phyloP scores from a whole-genome alignment of 2,113 vertebrate species.

The human region DNA sequence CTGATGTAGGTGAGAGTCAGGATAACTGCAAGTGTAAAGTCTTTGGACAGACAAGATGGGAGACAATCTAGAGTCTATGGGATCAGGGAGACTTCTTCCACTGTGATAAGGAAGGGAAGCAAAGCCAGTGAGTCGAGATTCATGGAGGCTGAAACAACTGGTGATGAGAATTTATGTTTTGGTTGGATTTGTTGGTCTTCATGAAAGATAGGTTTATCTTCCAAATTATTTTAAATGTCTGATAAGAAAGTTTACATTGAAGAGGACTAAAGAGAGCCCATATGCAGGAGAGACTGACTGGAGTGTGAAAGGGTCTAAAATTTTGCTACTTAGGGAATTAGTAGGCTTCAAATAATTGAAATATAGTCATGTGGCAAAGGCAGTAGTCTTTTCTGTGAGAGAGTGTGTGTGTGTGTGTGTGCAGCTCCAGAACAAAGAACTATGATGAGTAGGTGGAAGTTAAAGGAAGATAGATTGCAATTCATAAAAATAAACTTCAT shows the following conservation, averaged over 20 bases:
- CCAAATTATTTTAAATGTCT: constrained; percentile 3
- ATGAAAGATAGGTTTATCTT: background rate
- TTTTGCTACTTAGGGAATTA: background rate
- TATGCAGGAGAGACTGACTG: background rate
- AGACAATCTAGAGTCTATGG: background rate
- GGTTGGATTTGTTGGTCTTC: background rate
- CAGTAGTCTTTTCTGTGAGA: background rate
- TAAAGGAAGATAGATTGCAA: background rate
- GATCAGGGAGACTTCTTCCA: background rate
- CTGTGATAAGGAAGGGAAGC: background rate
- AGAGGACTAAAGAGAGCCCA: background rate
- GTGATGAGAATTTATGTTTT: background rate
- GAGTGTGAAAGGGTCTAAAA: background rate
- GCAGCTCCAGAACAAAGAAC: background rate
- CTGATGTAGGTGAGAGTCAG: background rate
- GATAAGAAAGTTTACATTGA: background rate
- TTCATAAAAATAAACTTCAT: background rate
- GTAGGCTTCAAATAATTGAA: background rate
- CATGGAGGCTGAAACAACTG: background rate
- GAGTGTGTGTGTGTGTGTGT: background rate
- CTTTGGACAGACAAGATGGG: background rate
- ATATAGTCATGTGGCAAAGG: background rate
- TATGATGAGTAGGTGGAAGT: background rate
- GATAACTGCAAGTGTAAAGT: background rate
- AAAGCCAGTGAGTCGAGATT: background rate